Evolutionary conservation across 2,113 vertebrate species (phyloP), one percentile per base, ranked within the genome.

Genomic region (Macaca nemestrina): DNA sequence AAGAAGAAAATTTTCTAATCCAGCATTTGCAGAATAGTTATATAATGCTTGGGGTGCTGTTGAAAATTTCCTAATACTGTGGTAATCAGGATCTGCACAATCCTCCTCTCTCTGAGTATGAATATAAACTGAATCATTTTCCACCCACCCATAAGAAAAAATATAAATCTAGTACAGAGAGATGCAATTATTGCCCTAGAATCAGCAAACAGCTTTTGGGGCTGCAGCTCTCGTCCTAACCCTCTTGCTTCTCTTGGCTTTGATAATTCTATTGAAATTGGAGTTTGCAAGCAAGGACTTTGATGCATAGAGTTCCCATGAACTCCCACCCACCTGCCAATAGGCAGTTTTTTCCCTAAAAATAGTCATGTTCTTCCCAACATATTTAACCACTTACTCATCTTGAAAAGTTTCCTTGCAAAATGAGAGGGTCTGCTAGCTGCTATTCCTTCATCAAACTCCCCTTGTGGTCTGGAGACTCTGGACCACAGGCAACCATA

Each of bases 41-140:
- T 30, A 73, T 38, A 64, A 90, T 68, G 14, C 35, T 73, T 88
- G 9, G 23, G 2, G 25, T 70, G 72, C 90, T 4, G 6, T 75
- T 93, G 90, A 96, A 94, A 97, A 93, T 87, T 64, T 45, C 27
- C 55, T 78, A 75, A 80, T 84, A 68, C 17, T 59, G 5, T 40
- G n/a, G 38, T 64, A 85, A 81, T 48, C 17, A 78, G n/a, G 45
- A 94, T 61, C 88, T 45, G 23, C 22, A 92, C n/a, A 95, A 92
- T 79, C 52, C 27, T 94, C 50, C 72, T 83, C 59, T 93, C 72
- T 75, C 59, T n/a, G 59, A 38, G 17, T 35, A 32, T 57, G 78
- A 72, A 87, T 67, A 45, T 32, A 94, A 96, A 82, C 52, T 8
- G 5, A 87, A 45, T 82, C 75, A 38, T 73, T 76, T 92, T 67